Evolutionary conservation across 2,113 vertebrate species (phyloP).

Genomic region (Macquaria ambigua): DNA sequence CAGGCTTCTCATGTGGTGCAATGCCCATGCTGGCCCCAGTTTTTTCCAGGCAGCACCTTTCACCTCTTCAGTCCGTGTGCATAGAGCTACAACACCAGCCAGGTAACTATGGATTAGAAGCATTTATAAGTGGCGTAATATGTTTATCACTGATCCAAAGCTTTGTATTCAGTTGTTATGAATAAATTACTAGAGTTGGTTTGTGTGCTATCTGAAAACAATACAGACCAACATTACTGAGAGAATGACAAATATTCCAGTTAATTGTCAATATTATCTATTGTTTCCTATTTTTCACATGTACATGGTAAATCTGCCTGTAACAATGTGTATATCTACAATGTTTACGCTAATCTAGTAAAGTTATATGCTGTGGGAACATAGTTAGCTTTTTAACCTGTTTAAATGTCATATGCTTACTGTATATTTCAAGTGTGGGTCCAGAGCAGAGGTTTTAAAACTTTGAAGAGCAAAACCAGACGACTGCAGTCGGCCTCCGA

Average conservation of each 20-base stretch:
- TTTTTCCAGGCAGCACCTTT: constrained; percentile 84
- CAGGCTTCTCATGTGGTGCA: constrained; percentile 86
- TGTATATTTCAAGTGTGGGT: constrained; percentile 83
- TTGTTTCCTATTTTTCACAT: not conserved
- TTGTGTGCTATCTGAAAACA: not conserved
- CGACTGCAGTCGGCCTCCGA: constrained; percentile 89
- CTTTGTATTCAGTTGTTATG: not conserved
- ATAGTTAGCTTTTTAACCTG: not conserved
- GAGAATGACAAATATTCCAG: not conserved
- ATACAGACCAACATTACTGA: not conserved
- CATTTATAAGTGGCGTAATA: not conserved
- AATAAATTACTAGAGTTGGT: not conserved
- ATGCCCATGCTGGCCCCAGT: constrained; percentile 80
- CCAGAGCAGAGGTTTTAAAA: constrained; percentile 94
- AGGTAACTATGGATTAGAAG: constrained; percentile 81
- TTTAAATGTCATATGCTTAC: not conserved
- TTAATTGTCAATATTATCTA: not conserved
- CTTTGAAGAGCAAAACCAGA: constrained; percentile 90
- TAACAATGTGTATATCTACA: not conserved
- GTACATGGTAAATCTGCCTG: not conserved
- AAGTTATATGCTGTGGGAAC: not conserved
- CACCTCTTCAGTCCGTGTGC: constrained; percentile 86
- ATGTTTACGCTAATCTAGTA: not conserved
- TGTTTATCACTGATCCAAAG: not conserved
- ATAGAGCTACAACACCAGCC: constrained; percentile 87